Conservation (phyloP, 23 tunicate genomes). For the Halocynthia aurantium region DNA sequence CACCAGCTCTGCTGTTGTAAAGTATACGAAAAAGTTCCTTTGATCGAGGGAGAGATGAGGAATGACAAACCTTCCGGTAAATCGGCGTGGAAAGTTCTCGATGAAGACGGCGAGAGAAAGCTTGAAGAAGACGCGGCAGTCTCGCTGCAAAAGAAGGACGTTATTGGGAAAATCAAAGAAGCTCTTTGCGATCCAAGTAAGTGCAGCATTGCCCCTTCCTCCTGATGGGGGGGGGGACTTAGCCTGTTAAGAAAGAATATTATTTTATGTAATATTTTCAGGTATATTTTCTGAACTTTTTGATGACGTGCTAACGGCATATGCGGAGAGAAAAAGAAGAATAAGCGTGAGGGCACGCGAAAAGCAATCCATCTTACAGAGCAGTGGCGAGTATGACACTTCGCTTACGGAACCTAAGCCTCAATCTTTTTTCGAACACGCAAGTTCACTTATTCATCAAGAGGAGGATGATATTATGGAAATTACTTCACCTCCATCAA, state of each 20-base stretch:
- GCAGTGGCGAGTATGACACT: not conserved
- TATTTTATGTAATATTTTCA: not conserved
- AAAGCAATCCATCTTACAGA: not conserved
- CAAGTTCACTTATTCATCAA: too few species aligned
- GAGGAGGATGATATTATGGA: too few species aligned
- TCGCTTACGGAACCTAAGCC: too few species aligned
- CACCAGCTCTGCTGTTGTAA: slow-evolving; percentile 48
- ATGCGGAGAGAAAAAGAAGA: not conserved
- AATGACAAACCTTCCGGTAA: slow-evolving; percentile 10
- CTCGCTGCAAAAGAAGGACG: slow-evolving; percentile 15
- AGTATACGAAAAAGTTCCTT: slow-evolving; percentile 22
- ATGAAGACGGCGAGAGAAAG: slow-evolving; percentile 3
- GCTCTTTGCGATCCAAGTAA: slow-evolving; percentile 7
- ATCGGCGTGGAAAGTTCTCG: slow-evolving; percentile 32
- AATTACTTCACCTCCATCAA: too few species aligned
- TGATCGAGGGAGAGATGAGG: not conserved
- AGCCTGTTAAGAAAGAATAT: not conserved
- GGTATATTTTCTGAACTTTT: not conserved
- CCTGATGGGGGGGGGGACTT: too few species aligned
- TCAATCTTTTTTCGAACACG: too few species aligned
- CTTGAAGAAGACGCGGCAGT: slow-evolving; percentile 21
- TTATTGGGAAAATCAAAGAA: not conserved
- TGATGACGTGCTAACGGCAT: not conserved
- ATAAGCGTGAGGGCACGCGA: not conserved
- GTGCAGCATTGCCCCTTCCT: not conserved